A percentile compares a stretch with the other conserved stretches of the same genome.
Conservation (phyloP, 2,113 vertebrate genomes). For the Desmodus rotundus region DNA sequence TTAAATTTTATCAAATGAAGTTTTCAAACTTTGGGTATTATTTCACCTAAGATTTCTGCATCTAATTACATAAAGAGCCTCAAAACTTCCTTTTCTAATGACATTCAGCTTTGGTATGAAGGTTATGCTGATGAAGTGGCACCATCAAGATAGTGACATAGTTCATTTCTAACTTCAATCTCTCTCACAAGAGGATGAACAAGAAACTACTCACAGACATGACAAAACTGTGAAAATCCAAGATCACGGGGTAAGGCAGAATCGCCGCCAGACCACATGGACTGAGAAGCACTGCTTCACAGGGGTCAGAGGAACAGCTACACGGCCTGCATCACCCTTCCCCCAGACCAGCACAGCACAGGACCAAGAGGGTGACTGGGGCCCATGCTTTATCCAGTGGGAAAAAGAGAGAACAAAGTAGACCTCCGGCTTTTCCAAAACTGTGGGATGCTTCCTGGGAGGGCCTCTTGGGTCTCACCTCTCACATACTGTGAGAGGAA, state of each 20-base stretch:
- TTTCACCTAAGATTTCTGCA: not conserved
- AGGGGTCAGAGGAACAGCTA: not conserved
- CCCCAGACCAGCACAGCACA: too few species aligned
- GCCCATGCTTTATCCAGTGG: not conserved
- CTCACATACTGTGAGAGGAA: not conserved
- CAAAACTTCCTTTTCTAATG: not conserved
- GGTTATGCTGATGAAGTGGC: not conserved
- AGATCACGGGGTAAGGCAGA: not conserved
- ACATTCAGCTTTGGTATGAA: not conserved
- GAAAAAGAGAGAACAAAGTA: not conserved
- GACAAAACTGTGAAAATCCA: not conserved
- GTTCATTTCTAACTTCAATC: not conserved
- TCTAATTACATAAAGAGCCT: not conserved
- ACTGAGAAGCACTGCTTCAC: not conserved
- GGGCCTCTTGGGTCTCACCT: not conserved
- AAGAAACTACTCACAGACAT: not conserved
- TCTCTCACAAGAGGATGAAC: not conserved
- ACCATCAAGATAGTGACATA: not conserved
- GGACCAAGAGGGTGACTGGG: not conserved
- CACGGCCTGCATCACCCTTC: not conserved
- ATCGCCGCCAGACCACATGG: too few species aligned
- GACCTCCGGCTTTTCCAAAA: not conserved
- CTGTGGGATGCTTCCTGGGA: not conserved
- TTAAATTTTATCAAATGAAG: not conserved
- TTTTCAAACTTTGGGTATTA: not conserved